Evolutionary conservation across 2,113 vertebrate species (phyloP), one percentile per base, ranked within the genome.

Genomic region (Verasper variegatus): DNA sequence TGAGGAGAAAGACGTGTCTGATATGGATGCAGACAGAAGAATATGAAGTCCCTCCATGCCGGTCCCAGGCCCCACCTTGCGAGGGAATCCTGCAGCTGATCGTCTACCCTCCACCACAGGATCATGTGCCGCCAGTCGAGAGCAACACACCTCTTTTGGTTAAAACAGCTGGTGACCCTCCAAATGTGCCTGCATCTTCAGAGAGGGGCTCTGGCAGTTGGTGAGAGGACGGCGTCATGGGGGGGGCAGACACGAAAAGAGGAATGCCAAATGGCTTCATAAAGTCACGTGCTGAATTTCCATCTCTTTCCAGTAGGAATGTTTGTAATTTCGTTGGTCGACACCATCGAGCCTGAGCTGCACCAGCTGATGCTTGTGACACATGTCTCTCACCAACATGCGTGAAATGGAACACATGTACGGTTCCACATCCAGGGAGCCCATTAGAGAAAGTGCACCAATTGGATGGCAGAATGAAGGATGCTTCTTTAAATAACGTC

Each of bases 241-340:
- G 51, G 18, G 42, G 13, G 42, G 42, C 66, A 67, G 64, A 80
- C n/a, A 5, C 24, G 15, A 60, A 49, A 64, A 80, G 66, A 66
- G 84, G 90, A 90, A 89, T 85, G 86, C 65, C 85, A 88, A 89
- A 82, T 77, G 90, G 74, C 68, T 37, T 58, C 26, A 71, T 52
- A 64, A 59, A 70, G 60, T 62, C 74, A 49, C 2, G 52, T 18
- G n/a, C 62, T 78, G 35, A 35, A 78, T 86, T 75, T 75, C 64
- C 37, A 1, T 42, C 9, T 61, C 63, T 54, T 15, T 68, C 57
- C 51, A 42, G 45, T 5, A 27, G 13, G 74, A 69, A 73, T 69
- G 56, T 7, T 40, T 74, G 52, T 47, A 3, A 42, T 88, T 78
- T 74, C 21, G 69, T 72, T 24, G 57, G 67, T 13, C 1, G 3